Base-by-base conservation (phyloP, 2,113 vertebrate genomes). In the Menidia beryllina region DNA sequence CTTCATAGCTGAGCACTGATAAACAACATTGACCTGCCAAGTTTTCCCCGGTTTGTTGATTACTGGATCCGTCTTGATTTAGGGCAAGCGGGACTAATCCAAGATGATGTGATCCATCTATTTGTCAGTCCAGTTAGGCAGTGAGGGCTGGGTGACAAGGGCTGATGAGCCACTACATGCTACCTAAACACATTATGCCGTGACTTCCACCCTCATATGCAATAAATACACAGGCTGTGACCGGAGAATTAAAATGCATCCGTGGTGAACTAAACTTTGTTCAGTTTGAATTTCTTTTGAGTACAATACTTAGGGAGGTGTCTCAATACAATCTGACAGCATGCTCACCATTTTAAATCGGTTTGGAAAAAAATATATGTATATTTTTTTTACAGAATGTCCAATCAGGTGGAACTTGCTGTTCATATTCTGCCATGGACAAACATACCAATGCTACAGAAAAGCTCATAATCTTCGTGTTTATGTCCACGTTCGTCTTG, bases 21-120 rank as follows among this genome's bases (percentile, higher is more conserved):
- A 90, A 91, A 90, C 88, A 90, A 86, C 81, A 4, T 24, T 19
- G 24, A 43, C 75, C 81, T 88, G 90, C 88, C 90, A 91, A 89
- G 51, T 84, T 83, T 78, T 57, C 53, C 30, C 68, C 3, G 81
- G 66, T 72, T 73, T 87, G 88, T 90, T 90, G 88, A 83, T 81
- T 61, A 67, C 66, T 73, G 80, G 80, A 77, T 79, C 86, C 51
- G 78, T 77, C 71, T 83, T 73, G 78, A 86, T 86, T 89, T 78
- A 84, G 84, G 85, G 38, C 83, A 61, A 81, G 70, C 59, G 77
- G 72, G 86, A 83, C 78, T 86, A 86, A 89, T 90, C 78, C 81
- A 61, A 73, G 80, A 71, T 69, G 82, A 81, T 83, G 80, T 57
- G 64, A 86, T 82, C 79, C 60, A 36, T 75, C 78, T 34, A 34